Conservation (phyloP, 1,140 invertebrate species). For the Lepidotrigona ventralis region DNA sequence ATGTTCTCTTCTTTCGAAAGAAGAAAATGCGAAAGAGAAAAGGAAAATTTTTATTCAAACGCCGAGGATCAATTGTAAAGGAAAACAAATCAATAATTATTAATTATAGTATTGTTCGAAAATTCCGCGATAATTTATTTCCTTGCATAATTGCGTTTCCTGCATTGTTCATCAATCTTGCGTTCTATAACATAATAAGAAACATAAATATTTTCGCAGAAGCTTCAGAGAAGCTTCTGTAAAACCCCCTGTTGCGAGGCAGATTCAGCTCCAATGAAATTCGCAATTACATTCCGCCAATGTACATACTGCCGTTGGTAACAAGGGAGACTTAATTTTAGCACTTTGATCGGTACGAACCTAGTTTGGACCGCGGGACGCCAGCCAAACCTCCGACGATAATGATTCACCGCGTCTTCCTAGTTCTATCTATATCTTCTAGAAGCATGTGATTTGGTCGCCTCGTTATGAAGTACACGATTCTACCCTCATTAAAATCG, state of each 20-base stretch:
- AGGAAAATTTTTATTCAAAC: background rate
- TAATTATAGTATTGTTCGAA: background rate
- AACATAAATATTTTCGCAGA: background rate
- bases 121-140: background rate
- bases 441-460: constrained; percentile 52
- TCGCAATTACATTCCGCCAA: constrained; percentile 55
- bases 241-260: background rate
- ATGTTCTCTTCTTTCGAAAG: background rate
- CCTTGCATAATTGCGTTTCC: background rate
- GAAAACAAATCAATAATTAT: background rate
- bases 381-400: constrained; percentile 69
- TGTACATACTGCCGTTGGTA: constrained; percentile 43
- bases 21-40: background rate
- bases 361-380: constrained; percentile 74
- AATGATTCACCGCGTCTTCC: constrained; percentile 74
- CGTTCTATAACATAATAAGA: constrained; percentile 7
- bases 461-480: constrained; percentile 34
- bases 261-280: background rate
- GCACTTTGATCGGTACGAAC: constrained; percentile 70
- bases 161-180: background rate
- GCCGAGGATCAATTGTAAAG: background rate
- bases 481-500: background rate
- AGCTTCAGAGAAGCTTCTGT: too few relatives aligned
- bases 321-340: constrained; percentile 67
- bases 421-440: constrained; percentile 71